Percentiles rank a stretch among this genome's conserved stretches.
These are phyloP conservation scores for Agrotis puta DNA, from an alignment of 2,888 invertebrate genomes.

Conservation along the genomic window DNA sequence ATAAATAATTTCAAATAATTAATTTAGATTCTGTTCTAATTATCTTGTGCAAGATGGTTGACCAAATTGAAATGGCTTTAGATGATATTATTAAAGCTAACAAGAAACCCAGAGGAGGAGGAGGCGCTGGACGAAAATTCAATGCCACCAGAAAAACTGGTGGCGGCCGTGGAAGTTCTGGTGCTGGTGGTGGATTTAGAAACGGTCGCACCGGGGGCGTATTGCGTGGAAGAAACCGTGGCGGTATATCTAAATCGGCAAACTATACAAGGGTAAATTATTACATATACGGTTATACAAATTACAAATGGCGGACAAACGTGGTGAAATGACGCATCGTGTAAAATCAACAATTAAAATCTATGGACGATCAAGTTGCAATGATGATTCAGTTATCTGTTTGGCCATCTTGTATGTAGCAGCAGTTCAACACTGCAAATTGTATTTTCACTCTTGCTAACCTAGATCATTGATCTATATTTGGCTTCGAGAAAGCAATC, in stretches of 20 bases:
- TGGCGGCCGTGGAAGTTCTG: constrained; percentile 77
- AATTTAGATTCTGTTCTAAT: background rate
- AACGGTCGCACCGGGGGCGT: constrained; percentile 91
- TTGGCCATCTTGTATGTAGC: constrained; percentile 59
- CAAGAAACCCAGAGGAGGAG: constrained; percentile 93
- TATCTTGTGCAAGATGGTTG: constrained; percentile 92
- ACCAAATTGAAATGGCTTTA: constrained; percentile 99
- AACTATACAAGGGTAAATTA: constrained; percentile 93
- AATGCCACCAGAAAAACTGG: constrained; percentile 83
- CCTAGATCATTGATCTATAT: constrained; percentile 49
- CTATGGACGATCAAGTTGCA: constrained; percentile 49
- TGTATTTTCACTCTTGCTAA: constrained; percentile 53
- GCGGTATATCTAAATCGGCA: constrained; percentile 92
- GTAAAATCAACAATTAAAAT: constrained; percentile 42
- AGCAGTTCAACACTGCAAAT: constrained; percentile 46
- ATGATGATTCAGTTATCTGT: constrained; percentile 50
- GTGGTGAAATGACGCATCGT: constrained; percentile 83
- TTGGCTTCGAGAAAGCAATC: constrained; percentile 53
- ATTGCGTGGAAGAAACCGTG: constrained; percentile 94
- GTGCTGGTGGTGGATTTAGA: constrained; percentile 83
- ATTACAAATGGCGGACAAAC: constrained; percentile 88
- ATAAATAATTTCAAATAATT: constrained; percentile 17
- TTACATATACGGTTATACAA: constrained; percentile 80
- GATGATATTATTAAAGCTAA: constrained; percentile 98
- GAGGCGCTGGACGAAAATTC: constrained; percentile 89